Evolutionary conservation across 1,140 invertebrate species (phyloP).

Genomic region (Aphelenchoides fujianensis): DNA sequence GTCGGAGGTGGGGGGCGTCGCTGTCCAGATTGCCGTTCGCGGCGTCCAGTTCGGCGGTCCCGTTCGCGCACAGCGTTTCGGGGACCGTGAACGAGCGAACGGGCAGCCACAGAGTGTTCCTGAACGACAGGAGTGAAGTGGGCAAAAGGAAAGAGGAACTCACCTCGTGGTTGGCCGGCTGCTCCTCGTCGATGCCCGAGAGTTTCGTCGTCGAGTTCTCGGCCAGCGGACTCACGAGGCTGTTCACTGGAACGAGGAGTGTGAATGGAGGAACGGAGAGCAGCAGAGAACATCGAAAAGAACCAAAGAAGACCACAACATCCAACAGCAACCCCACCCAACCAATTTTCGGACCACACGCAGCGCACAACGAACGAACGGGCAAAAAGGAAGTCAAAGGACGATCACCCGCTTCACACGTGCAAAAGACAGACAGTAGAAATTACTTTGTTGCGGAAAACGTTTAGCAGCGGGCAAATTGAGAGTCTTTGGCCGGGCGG

Average conservation of each 20-base stretch:
- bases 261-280: constrained; percentile 8
- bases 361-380: constrained; percentile 9
- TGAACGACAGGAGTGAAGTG: too few species aligned
- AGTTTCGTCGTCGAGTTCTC: constrained; percentile 31
- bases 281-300: constrained; percentile 13
- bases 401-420: constrained; percentile 26
- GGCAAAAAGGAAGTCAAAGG: constrained; percentile 23
- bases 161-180: constrained; percentile 33
- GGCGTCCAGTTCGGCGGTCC: not conserved
- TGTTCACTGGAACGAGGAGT: constrained; percentile 45
- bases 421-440: constrained; percentile 21
- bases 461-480: constrained; percentile 24
- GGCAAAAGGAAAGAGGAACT: too few species aligned
- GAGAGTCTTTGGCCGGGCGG: constrained; percentile 14
- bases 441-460: constrained; percentile 32
- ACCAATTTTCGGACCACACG: constrained; percentile 10
- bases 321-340: not conserved
- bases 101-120: constrained; percentile 9
- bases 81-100: constrained; percentile 48
- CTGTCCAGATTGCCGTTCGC: constrained; percentile 14
- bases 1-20: too few species aligned
- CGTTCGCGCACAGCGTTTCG: constrained; percentile 33
- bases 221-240: constrained; percentile 49
- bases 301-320: constrained; percentile 22
- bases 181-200: constrained; percentile 48